These are phyloP conservation scores for Actenoides lindsayi DNA, from an alignment of 2,113 vertebrate genomes.

Conservation along the genomic window DNA sequence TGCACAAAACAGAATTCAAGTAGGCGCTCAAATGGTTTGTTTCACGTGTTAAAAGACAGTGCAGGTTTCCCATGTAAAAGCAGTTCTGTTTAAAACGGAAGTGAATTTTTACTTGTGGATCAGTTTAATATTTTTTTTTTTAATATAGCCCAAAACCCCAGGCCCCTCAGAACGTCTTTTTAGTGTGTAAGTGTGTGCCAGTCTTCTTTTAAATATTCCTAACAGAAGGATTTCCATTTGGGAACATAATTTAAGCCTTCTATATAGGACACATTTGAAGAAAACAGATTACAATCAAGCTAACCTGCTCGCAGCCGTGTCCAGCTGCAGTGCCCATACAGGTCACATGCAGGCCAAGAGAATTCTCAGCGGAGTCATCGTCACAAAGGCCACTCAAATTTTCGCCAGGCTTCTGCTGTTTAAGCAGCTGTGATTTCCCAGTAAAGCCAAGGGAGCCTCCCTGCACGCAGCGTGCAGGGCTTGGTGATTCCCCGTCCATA, in stretches of 20 bases:
- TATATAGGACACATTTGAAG: neutral
- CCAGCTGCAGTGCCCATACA: neutral
- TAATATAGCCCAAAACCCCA: neutral
- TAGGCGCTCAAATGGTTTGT: accelerated
- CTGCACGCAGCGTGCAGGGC: accelerated
- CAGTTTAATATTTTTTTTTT: neutral
- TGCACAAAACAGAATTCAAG: neutral
- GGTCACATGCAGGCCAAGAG: neutral
- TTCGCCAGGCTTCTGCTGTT: neutral
- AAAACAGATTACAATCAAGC: neutral
- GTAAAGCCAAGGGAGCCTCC: neutral
- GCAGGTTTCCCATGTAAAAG: neutral
- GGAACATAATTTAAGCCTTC: neutral
- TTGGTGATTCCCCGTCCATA: neutral
- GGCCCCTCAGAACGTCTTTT: neutral
- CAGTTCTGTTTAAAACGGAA: neutral
- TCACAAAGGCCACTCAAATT: neutral
- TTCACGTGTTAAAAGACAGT: neutral
- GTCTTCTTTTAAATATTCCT: neutral
- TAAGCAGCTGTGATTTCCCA: neutral
- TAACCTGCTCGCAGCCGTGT: accelerated
- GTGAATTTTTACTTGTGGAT: neutral
- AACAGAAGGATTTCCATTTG: neutral
- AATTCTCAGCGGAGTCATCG: neutral
- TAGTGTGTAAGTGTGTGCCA: neutral